phyloP scores from a whole-genome alignment of 2,113 vertebrate genomes.

The Gymnorhina tibicen region DNA sequence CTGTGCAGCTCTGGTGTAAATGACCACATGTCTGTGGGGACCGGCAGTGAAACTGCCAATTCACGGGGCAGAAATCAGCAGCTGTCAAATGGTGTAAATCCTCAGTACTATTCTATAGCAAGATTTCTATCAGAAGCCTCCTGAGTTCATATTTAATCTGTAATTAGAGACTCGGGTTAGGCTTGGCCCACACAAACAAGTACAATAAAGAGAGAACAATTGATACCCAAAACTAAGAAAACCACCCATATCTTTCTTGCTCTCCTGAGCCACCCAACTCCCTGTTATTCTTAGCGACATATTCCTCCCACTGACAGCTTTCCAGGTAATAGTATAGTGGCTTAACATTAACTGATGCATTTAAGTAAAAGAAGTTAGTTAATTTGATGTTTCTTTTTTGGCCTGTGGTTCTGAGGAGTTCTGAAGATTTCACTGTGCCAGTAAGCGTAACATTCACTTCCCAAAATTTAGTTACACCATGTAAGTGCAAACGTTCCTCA shows the following conservation, averaged over 20 bases:
- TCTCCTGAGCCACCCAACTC: not conserved
- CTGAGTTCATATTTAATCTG: not conserved
- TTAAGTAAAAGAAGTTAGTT: not conserved
- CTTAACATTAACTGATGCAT: not conserved
- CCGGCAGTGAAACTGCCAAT: not conserved
- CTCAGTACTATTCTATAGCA: not conserved
- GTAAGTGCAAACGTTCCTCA: slow-evolving; percentile 58
- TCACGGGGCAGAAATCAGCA: not conserved
- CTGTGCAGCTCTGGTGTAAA: not conserved
- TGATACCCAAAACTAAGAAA: not conserved
- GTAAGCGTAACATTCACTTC: slow-evolving; percentile 83
- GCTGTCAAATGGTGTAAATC: not conserved
- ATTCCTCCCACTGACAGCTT: slow-evolving; percentile 33
- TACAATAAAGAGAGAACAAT: not conserved
- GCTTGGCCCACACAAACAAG: not conserved
- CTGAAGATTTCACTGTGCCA: slow-evolving; percentile 85
- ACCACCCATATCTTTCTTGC: not conserved
- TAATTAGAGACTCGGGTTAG: not conserved
- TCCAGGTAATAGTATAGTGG: slow-evolving; percentile 14
- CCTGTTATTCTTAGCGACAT: not conserved
- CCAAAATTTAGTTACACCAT: slow-evolving; percentile 78
- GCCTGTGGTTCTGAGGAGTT: slow-evolving; percentile 75
- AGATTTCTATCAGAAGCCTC: not conserved
- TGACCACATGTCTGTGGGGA: not conserved
- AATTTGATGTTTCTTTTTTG: slow-evolving; percentile 58